Percentiles rank a stretch among this genome's conserved stretches.
phyloP scores from a whole-genome alignment of 1,140 invertebrate genomes.

The Olivierus martensii region DNA sequence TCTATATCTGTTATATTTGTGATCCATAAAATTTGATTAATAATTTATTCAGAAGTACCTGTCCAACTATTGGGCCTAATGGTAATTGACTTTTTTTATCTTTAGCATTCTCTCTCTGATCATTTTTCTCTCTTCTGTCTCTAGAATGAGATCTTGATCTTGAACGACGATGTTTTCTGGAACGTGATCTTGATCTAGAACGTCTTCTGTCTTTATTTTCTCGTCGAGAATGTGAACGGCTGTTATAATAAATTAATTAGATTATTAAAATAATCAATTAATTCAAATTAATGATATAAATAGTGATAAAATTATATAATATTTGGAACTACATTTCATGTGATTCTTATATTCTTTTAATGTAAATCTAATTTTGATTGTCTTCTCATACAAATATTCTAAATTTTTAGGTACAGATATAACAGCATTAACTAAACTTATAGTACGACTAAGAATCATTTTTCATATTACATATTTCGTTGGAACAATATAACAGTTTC shows the following conservation, averaged over 20 bases:
- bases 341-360: no score
- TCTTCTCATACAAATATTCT: no score
- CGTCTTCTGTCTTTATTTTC: not conserved
- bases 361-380: no score
- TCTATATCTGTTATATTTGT: no score
- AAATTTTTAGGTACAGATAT: no score
- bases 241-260: not conserved
- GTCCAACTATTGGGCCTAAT: slow-evolving; percentile 7
- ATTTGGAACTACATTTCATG: no score
- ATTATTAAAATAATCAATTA: not conserved
- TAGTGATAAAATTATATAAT: not conserved
- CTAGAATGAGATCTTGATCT: slow-evolving; percentile 16
- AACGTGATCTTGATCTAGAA: slow-evolving; percentile 2
- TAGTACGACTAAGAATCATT: no score
- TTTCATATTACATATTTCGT: no score
- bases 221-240: not conserved
- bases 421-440: no score
- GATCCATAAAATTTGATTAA: no score
- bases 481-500: no score
- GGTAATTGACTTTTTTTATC: slow-evolving; percentile 19
- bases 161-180: slow-evolving; percentile 9
- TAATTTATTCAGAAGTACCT: not conserved
- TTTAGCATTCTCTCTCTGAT: slow-evolving; percentile 12
- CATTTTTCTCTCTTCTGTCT: slow-evolving; percentile 16
- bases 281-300: no score